A percentile compares a stretch with the other conserved stretches of the same genome.
phyloP scores from a whole-genome alignment of 2,113 vertebrate species.

The Phasianus colchicus region DNA sequence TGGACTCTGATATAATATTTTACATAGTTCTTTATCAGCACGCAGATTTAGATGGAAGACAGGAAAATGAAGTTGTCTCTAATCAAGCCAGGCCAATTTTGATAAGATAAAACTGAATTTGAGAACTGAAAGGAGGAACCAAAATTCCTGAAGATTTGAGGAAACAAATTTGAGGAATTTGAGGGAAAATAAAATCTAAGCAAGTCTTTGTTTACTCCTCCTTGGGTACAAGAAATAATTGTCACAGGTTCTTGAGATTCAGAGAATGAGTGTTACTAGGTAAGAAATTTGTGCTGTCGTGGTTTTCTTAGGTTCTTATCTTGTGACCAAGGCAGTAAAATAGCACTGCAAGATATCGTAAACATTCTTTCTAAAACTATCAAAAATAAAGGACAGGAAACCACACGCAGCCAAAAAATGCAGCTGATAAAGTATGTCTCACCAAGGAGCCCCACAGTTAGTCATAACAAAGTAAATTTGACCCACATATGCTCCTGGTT shows the following conservation, averaged over 20 bases:
- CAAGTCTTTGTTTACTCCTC: neutral
- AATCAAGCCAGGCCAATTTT: neutral
- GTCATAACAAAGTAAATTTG: neutral
- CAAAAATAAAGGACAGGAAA: conserved; percentile 19
- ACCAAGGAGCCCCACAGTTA: neutral
- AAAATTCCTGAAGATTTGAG: neutral
- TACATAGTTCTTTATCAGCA: neutral
- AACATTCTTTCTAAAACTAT: neutral
- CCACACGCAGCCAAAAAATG: neutral
- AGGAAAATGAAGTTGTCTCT: neutral
- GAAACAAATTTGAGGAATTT: neutral
- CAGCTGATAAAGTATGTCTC: neutral
- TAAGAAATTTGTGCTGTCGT: neutral
- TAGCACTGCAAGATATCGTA: neutral
- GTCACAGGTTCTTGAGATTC: neutral
- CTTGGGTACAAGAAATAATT: neutral
- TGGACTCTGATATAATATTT: neutral
- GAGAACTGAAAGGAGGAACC: neutral
- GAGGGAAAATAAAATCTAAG: neutral
- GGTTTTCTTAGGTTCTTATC: conserved; percentile 16
- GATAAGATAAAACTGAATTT: neutral
- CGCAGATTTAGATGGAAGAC: neutral
- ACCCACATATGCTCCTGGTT: neutral
- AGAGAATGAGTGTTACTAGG: neutral
- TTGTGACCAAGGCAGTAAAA: conserved; percentile 31